These are phyloP conservation scores for Popillia japonica DNA, from an alignment of 1,140 invertebrate species.

Conservation along the genomic window DNA sequence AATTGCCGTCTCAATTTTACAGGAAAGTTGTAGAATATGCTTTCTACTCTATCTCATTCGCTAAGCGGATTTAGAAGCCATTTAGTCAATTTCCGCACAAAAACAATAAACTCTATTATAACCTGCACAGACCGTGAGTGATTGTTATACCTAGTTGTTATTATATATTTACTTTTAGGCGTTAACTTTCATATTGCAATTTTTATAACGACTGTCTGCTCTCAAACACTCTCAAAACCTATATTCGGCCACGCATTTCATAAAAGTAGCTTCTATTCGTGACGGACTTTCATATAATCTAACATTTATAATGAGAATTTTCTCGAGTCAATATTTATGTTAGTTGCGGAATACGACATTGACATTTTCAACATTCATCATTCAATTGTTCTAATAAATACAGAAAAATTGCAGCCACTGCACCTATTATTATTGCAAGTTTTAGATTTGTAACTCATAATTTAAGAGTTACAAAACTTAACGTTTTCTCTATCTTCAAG, in stretches of 20 bases:
- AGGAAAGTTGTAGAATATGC: slow-evolving; percentile 21
- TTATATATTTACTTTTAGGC: slow-evolving; percentile 27
- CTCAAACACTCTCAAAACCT: slow-evolving; percentile 5
- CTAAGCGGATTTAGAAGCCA: background rate
- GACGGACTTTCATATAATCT: slow-evolving; percentile 21
- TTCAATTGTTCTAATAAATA: background rate
- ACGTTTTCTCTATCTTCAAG: no score
- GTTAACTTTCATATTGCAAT: slow-evolving; percentile 10
- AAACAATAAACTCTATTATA: slow-evolving; percentile 5
- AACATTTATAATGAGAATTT: slow-evolving; percentile 34
- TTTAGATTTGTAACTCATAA: no score
- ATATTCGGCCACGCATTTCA: slow-evolving; percentile 1
- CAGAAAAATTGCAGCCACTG: no score
- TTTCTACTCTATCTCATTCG: slow-evolving; percentile 20
- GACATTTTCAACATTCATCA: background rate
- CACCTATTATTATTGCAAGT: no score
- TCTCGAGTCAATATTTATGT: background rate
- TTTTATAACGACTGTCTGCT: background rate
- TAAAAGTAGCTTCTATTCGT: slow-evolving; percentile 2
- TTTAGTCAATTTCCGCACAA: slow-evolving; percentile 8
- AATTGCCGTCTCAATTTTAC: slow-evolving; percentile 25
- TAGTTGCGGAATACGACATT: background rate
- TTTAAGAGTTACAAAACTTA: no score
- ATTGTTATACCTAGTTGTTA: slow-evolving; percentile 5
- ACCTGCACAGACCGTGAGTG: background rate